These are phyloP conservation scores for Zoanthus sociatus DNA, from an alignment of 92 coral and sea anemone species.

Conservation along the genomic window DNA sequence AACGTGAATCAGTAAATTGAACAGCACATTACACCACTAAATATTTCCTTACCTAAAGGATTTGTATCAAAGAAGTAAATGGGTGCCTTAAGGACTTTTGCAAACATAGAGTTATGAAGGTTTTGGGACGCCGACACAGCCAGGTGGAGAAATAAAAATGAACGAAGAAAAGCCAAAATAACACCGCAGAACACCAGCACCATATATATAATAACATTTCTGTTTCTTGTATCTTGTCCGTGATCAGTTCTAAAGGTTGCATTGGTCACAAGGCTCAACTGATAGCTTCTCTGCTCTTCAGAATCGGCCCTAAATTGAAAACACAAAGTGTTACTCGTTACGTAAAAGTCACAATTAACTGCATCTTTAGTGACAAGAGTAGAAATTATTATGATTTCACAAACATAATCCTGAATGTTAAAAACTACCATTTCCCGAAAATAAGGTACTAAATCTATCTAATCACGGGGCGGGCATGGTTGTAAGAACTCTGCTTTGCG, in stretches of 20 bases:
- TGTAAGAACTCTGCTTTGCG: too few species aligned
- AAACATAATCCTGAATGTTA: too few species aligned
- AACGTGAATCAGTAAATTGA: too few species aligned
- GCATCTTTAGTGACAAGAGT: too few species aligned
- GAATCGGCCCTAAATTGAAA: slow-evolving; percentile 77
- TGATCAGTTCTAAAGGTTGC: neutral
- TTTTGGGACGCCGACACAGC: slow-evolving; percentile 80
- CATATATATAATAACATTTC: slow-evolving; percentile 71
- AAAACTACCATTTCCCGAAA: too few species aligned
- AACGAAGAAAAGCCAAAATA: slow-evolving; percentile 56
- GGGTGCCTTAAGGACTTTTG: slow-evolving; percentile 78
- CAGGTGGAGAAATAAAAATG: slow-evolving; percentile 63
- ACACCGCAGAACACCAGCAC: slow-evolving; percentile 65
- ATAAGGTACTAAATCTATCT: too few species aligned
- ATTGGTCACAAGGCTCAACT: neutral
- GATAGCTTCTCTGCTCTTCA: slow-evolving; percentile 58
- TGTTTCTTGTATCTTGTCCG: slow-evolving; percentile 30
- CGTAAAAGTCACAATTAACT: too few species aligned
- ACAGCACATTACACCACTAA: neutral
- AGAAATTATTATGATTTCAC: too few species aligned
- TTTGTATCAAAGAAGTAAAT: slow-evolving; percentile 94
- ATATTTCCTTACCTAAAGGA: slow-evolving; percentile 79
- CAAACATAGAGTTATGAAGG: slow-evolving; percentile 88
- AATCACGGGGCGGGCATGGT: too few species aligned
- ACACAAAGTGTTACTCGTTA: neutral